Evolutionary conservation across 1,140 invertebrate genomes (phyloP).

Genomic region (Drosophila tristis): DNA sequence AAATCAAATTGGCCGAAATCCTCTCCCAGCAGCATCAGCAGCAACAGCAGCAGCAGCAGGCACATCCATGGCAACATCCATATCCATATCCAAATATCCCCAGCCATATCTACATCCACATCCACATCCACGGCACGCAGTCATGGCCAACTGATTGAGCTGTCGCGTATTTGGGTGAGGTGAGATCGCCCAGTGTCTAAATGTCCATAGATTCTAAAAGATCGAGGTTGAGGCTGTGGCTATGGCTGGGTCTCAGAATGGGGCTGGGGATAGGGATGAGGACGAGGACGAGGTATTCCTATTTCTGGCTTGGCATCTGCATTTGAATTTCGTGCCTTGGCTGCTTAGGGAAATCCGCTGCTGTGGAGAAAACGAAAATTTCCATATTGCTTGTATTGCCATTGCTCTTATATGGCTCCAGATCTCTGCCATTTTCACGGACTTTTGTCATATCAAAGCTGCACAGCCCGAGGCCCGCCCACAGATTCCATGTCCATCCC

Average conservation of each 20-base stretch:
- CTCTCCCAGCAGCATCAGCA: slow-evolving; percentile 12
- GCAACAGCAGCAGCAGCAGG: background rate
- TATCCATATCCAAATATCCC: slow-evolving; percentile 10
- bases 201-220: slow-evolving; percentile 10
- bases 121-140: slow-evolving; percentile 64
- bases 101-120: slow-evolving; percentile 8
- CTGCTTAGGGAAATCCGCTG: slow-evolving; percentile 50
- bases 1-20: slow-evolving; percentile 74
- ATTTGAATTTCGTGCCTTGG: slow-evolving; percentile 56
- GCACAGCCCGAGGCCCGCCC: slow-evolving; percentile 19
- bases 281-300: slow-evolving; percentile 15
- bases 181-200: slow-evolving; percentile 58
- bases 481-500: slow-evolving; percentile 14
- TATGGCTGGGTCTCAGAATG: too few species aligned
- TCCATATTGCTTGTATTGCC: slow-evolving; percentile 47
- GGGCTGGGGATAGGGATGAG: background rate
- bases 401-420: slow-evolving; percentile 56
- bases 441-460: slow-evolving; percentile 66
- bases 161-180: slow-evolving; percentile 78
- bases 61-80: slow-evolving; percentile 2
- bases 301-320: slow-evolving; percentile 58
- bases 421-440: slow-evolving; percentile 41
- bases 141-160: slow-evolving; percentile 79
- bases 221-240: too few species aligned
- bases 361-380: slow-evolving; percentile 59